These are phyloP conservation scores for Onychostruthus taczanowskii DNA, from an alignment of 2,113 vertebrate genomes.

Conservation along the genomic window DNA sequence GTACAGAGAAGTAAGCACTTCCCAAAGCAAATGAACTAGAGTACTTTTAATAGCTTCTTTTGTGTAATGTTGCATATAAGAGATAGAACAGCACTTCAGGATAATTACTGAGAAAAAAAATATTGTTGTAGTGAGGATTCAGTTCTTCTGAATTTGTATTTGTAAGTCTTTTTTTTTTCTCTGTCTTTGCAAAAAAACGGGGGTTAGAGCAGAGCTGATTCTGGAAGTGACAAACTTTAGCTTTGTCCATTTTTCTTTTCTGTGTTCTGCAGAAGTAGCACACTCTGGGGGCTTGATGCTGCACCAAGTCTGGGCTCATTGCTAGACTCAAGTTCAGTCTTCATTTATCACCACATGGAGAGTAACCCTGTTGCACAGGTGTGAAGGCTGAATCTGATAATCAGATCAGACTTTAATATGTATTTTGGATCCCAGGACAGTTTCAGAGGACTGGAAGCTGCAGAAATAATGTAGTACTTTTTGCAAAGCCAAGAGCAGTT, in stretches of 20 bases:
- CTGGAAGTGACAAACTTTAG: neutral
- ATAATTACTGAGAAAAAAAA: neutral
- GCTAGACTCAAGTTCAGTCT: neutral
- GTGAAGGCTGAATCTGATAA: neutral
- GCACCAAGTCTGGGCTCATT: neutral
- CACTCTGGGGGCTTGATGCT: neutral
- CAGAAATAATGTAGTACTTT: neutral
- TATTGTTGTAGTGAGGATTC: neutral
- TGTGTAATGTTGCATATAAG: neutral
- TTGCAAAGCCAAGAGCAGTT: neutral
- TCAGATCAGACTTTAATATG: neutral
- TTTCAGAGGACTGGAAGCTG: neutral
- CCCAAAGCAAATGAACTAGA: conserved; percentile 21
- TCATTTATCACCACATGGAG: neutral
- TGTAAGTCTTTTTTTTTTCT: neutral
- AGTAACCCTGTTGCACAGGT: neutral
- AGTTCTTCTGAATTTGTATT: neutral
- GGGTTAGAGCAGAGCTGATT: conserved; percentile 31
- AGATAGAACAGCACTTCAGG: conserved; percentile 12
- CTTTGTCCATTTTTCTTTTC: neutral
- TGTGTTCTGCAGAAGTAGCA: neutral
- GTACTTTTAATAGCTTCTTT: conserved; percentile 17
- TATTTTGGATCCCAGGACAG: neutral
- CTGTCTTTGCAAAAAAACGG: neutral
- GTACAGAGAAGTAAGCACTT: conserved; percentile 46